Conservation (phyloP, 2,113 vertebrate species). For the Poeciliopsis retropinna region DNA sequence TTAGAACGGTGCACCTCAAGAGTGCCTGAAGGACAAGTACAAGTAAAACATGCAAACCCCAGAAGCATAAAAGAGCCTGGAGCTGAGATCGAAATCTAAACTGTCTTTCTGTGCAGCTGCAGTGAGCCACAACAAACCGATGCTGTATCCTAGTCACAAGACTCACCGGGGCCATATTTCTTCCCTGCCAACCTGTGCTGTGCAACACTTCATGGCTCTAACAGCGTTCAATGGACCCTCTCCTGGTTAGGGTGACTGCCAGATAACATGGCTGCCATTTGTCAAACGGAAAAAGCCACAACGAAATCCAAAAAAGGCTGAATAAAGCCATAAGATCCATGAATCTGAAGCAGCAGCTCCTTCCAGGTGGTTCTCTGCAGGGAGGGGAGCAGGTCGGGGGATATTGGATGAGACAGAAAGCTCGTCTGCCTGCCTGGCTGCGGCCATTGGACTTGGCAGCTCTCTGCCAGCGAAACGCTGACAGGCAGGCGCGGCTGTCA, state of each 20-base stretch:
- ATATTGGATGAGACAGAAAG: constrained; percentile 74
- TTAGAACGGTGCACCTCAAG: constrained; percentile 4
- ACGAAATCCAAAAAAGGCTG: constrained; percentile 53
- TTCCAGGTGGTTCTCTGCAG: constrained; percentile 67
- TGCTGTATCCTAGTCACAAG: neutral
- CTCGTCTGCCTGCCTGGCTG: constrained; percentile 67
- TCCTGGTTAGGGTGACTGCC: constrained; percentile 41
- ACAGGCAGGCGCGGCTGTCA: constrained; percentile 73
- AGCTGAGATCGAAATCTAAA: constrained; percentile 4
- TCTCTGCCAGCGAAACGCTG: constrained; percentile 71
- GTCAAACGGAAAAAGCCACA: constrained; percentile 45
- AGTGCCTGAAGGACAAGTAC: constrained; percentile 17
- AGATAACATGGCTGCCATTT: constrained; percentile 37
- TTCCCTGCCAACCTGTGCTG: constrained; percentile 1
- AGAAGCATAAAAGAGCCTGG: constrained; percentile 5
- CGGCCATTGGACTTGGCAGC: constrained; percentile 75
- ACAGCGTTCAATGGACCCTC: constrained; percentile 18
- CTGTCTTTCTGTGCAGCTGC: constrained; percentile 19
- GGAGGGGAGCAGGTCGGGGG: constrained; percentile 46
- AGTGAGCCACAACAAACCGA: constrained; percentile 11
- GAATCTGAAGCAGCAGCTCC: constrained; percentile 66
- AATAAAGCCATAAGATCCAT: constrained; percentile 60
- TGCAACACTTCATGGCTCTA: constrained; percentile 17
- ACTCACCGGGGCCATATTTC: constrained; percentile 8
- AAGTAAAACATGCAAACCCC: constrained; percentile 15